Evolutionary conservation across 2,797 vertebrate genomes (phyloP), one percentile per base, ranked within the genome.

Genomic region (Bryconaethiops microstoma): DNA sequence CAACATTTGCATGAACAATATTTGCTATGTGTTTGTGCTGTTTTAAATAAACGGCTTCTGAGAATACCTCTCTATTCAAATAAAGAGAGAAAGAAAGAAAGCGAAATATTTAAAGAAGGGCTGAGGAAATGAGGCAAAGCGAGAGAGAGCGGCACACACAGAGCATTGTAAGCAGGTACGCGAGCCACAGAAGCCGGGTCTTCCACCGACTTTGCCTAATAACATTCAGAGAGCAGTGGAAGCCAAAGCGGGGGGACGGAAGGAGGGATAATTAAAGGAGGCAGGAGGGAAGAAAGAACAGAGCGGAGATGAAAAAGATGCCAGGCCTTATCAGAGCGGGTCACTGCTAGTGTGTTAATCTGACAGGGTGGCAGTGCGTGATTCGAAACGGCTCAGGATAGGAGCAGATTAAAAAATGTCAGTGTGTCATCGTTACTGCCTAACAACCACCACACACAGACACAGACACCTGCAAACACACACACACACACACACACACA

Each of bases 331-430:
- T 83, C 78, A 82, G 84, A 80, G 74, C 45, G 21, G 50, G 64
- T 71, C 50, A 45, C 35, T 19, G 76, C 74, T 77, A 70, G 71
- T 14, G 67, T 76, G 42, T 71, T 80, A 72, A 80, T 86, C 73
- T 73, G 50, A 71, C 45, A 25, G 50, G 19, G 64, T 35, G 21
- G 10, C 70, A 17, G 74, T 14, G 69, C 23, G 7, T 50, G 50
- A 73, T 52, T 76, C 54, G 64, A 19, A 73, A 76, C 60, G 74
- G 45, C 68, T 73, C 21, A 57, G 23, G 80, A 73, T 77, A 54
- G 50, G 68, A 68, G 19, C 21, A 54, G 69, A 80, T 85, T 74
- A 85, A 81, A 77, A 78, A 59, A 67, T 65, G 70, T 68, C 68
- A 73, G 60, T 48, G 35, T 71, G 60, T 55, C 77, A 45, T 45